Conservation (phyloP, 2,797 vertebrate genomes). For the Lateolabrax maculatus region DNA sequence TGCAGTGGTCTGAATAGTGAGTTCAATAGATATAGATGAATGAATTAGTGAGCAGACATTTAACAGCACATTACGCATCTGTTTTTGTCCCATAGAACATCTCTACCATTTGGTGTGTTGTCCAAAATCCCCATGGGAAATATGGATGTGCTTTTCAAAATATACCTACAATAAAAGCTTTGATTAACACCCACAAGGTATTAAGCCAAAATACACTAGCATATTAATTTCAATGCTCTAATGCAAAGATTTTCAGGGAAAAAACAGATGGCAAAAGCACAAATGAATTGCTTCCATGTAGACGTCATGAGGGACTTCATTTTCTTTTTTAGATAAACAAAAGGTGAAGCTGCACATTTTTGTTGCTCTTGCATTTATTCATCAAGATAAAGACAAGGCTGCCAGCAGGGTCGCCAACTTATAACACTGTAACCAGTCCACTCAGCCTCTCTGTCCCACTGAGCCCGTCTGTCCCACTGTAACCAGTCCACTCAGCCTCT, state of each 20-base stretch:
- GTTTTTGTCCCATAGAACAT: background rate
- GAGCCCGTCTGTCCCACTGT: too few species aligned
- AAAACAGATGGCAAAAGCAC: slow-evolving; percentile 3
- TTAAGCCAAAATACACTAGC: background rate
- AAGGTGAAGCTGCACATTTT: slow-evolving; percentile 4
- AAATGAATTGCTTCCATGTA: background rate
- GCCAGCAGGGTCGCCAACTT: background rate
- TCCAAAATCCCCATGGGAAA: background rate
- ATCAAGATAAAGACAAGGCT: background rate
- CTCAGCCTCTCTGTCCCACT: too few species aligned
- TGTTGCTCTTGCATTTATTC: background rate
- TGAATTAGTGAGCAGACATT: background rate
- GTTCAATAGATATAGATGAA: background rate
- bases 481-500: too few species aligned
- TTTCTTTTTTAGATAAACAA: background rate
- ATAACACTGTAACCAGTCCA: too few species aligned
- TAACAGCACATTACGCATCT: background rate
- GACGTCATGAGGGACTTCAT: background rate
- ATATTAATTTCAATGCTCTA: background rate
- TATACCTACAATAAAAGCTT: background rate
- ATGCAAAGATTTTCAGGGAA: too few species aligned
- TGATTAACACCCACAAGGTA: background rate
- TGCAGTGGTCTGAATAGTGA: background rate
- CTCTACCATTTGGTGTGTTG: background rate
- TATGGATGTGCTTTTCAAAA: background rate